These are phyloP conservation scores for Scolopax mira DNA, from an alignment of 2,113 vertebrate genomes.

Conservation along the genomic window DNA sequence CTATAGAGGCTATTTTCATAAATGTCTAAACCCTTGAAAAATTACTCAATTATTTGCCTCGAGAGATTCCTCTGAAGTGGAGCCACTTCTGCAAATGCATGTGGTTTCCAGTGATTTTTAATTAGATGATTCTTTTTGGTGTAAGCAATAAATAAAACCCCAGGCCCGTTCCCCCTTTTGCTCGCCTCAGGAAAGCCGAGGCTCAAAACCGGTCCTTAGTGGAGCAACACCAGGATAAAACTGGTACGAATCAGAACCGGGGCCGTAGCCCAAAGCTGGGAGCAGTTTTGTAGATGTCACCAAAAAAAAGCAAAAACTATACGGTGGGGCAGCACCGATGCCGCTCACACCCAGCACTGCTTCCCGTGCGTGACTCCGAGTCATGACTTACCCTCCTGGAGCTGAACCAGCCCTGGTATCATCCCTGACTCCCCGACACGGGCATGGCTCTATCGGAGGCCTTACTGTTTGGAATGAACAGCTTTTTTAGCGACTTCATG, in stretches of 20 bases:
- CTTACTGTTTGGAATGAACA: neutral
- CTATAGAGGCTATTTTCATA: conserved; percentile 43
- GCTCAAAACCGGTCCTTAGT: neutral
- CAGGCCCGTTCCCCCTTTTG: neutral
- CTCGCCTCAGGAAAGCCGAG: neutral
- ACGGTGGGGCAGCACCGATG: accelerated
- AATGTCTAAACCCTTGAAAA: conserved; percentile 24
- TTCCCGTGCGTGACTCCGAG: neutral
- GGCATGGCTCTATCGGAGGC: neutral
- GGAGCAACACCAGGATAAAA: neutral
- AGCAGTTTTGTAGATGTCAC: neutral
- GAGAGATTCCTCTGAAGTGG: conserved; percentile 34
- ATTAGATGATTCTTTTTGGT: conserved; percentile 7
- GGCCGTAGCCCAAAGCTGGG: neutral
- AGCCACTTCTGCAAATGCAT: conserved; percentile 28
- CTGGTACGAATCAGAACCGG: neutral
- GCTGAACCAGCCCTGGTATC: neutral
- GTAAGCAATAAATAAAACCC: neutral
- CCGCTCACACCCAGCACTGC: neutral
- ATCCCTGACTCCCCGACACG: neutral
- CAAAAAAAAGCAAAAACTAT: neutral
- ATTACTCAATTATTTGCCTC: conserved; percentile 40
- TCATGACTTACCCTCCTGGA: neutral
- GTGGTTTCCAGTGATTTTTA: conserved; percentile 53
- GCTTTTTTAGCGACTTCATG: neutral